A percentile compares a stretch with the other conserved stretches of the same genome.
phyloP scores from a whole-genome alignment of 2,797 vertebrate species.

The Peromyscus melanophrys region DNA sequence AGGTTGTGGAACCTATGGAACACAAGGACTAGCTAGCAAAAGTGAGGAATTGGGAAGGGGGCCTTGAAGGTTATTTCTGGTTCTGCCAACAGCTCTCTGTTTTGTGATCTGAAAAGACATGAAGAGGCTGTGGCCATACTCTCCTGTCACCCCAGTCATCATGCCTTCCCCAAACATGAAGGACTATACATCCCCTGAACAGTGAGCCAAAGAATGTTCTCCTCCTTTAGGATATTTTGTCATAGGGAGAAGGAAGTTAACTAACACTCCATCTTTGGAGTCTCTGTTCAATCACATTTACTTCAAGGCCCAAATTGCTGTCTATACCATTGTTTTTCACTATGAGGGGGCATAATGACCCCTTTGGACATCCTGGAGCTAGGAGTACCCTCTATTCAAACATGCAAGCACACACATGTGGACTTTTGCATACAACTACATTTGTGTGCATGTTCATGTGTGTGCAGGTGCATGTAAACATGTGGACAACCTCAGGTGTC shows the following conservation, averaged over 20 bases:
- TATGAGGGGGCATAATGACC: not conserved
- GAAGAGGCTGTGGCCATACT: not conserved
- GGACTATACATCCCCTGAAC: not conserved
- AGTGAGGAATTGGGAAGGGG: not conserved
- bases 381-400: not conserved
- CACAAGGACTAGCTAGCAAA: not conserved
- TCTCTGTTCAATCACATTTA: constrained; percentile 27
- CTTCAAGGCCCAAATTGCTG: not conserved
- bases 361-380: constrained; percentile 26
- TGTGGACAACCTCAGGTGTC: not conserved
- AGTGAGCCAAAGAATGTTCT: not conserved
- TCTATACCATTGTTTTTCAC: not conserved
- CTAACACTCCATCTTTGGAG: not conserved
- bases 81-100: not conserved
- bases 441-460: not conserved
- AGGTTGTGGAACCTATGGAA: not conserved
- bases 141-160: not conserved
- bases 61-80: not conserved
- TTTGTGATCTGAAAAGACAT: not conserved
- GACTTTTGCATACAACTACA: not conserved
- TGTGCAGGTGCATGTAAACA: not conserved
- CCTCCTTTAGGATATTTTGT: not conserved
- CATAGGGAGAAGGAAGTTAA: not conserved
- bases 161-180: not conserved
- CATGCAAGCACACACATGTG: not conserved